Base-by-base conservation (phyloP, 2,888 invertebrate genomes). In the Mythimna pallens region DNA sequence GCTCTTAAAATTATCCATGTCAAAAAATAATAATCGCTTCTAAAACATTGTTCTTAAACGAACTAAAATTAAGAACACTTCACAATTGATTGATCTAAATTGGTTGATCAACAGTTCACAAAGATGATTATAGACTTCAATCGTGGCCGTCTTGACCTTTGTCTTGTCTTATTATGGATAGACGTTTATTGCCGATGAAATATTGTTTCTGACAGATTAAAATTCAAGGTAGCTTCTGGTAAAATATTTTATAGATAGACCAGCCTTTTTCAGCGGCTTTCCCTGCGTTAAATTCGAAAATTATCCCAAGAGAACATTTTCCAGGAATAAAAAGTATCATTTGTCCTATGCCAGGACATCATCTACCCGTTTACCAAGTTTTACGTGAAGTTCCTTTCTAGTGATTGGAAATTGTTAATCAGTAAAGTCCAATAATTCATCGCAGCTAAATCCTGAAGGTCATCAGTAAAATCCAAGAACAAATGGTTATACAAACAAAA, bases 21-120 rank as follows among this genome's bases (percentile, higher is more conserved):
- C 43, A 76, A 50, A 52, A 52, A 3, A 17, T 17, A 52, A n/a
- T 9, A 14, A 36, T 54, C 34, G n/a, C 2, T 12, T 36, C 0
- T 3, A 59, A 59, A 68, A 69, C 59, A n/a, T 52, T 55, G 47
- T 61, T 69, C 59, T 58, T 50, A 25, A 55, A 36, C 47, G 59
- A 59, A 59, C 52, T 59, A n/a, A 22, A 73, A 73, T 73, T 75
- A 22, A 58, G 66, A 75, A 55, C 59, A 74, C 69, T 69, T 40
- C 6, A 8, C 36, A 36, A 77, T 69, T 69, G 54, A 77, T 70
- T 77, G 78, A 77, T 77, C 54, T 55, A 14, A 77, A 74, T 74
- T 74, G 70, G 30, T 55, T 61, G 74, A 55, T 74, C 20, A 55
- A 69, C 36, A 69, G 47, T 47, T 69, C 58, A 25, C 36, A 10